phyloP scores from a whole-genome alignment of 2,888 invertebrate genomes.

The Nomada hirtipes region DNA sequence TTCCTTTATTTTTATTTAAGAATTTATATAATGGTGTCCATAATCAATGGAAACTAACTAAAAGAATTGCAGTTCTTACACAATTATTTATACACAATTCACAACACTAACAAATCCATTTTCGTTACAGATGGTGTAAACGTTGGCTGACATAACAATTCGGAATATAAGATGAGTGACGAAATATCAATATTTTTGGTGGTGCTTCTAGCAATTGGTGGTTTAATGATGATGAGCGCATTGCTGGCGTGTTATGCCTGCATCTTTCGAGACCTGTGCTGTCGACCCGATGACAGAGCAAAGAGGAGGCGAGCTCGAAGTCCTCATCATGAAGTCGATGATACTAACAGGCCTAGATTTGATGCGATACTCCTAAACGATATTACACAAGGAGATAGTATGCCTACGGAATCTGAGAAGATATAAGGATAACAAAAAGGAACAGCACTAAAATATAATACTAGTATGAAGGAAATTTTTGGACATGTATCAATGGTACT shows the following conservation, averaged over 20 bases:
- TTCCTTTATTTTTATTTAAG: too few relatives aligned
- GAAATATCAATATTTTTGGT: conserved; percentile 87
- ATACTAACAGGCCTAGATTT: conserved; percentile 75
- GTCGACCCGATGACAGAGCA: conserved; percentile 83
- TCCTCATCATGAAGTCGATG: conserved; percentile 78
- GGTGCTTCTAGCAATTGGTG: conserved; percentile 87
- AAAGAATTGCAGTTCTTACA: too few relatives aligned
- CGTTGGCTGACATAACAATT: background rate
- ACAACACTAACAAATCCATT: background rate
- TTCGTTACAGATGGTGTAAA: conserved; percentile 46
- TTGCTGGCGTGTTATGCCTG: conserved; percentile 89
- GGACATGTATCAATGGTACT: conserved; percentile 8
- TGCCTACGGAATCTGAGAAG: conserved; percentile 86
- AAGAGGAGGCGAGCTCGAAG: conserved; percentile 84
- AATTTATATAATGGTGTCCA: too few relatives aligned
- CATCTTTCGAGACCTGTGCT: conserved; percentile 88
- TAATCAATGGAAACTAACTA: too few relatives aligned
- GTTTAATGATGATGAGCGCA: conserved; percentile 86
- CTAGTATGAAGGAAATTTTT: background rate
- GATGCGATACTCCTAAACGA: conserved; percentile 88
- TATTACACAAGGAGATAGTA: conserved; percentile 86
- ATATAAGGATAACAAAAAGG: conserved; percentile 57
- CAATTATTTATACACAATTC: too few relatives aligned
- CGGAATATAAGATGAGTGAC: conserved; percentile 84
- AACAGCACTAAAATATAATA: background rate